Base-by-base conservation (phyloP, 2,113 vertebrate species). In the Dasyprocta punctata region DNA sequence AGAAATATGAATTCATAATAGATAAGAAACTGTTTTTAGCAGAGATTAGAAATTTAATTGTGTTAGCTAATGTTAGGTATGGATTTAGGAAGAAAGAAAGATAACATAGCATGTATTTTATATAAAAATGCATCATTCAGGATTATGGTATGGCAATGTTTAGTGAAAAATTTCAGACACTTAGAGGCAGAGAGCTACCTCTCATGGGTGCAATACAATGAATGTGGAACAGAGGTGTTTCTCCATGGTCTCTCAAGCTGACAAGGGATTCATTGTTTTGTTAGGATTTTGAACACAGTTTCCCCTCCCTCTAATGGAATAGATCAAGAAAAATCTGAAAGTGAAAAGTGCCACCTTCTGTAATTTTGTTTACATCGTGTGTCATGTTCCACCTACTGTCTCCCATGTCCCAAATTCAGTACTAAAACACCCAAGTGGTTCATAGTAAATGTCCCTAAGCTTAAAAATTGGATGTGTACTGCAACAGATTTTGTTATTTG, bases 381-480 rank as follows among this genome's bases (percentile, higher is more conserved):
- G 8, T 6, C 4, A 12, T 1, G 28, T 30, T 1, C 2, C 9
- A 81, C 33, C 10, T 1, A 6, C 12, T 20, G 10, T 49, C 38
- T 47, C 22, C 9, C 4, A 12, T 44, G 6, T n/a, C 26, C 16
- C 14, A 60, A 67, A 60, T 3, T 49, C 22, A 84, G 58, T 19
- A 47, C 22, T 47, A 49, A 84, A 93, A 36, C 61, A 67, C 8
- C 65, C 3, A 61, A 2, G 58, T 54, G 28, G 26, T 33, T 77
- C 19, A 89, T 2, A 69, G 7, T n/a, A 89, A 86, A 86, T 86
- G 12, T 22, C 0, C 30, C 7, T 86, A 65, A n/a, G 6, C 60
- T 73, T 73, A 19, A 73, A 56, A 84, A 22, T 24, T 80, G 5
- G 33, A 47, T 16, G 54, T 36, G 17, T 1, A 44, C 41, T 61